Percentiles rank a stretch among this genome's conserved stretches.
Conservation (phyloP, 2,797 vertebrate species). For the Diglossa cyanea region DNA sequence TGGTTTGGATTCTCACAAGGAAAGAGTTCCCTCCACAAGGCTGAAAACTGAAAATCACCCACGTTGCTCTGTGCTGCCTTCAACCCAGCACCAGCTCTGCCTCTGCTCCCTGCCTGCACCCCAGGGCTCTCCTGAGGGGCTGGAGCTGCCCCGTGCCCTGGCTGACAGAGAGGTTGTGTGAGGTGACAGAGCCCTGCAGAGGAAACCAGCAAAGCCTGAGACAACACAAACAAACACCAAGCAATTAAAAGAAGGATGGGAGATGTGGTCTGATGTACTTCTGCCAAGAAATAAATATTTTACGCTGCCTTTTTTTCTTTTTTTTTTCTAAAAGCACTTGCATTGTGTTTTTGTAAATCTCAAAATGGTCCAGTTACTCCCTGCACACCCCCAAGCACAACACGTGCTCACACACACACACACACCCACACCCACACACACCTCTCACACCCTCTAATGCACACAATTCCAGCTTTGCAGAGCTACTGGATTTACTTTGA, state of each 20-base stretch:
- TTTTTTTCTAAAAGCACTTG: not conserved
- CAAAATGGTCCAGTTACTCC: not conserved
- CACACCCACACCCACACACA: not conserved
- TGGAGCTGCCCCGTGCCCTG: not conserved
- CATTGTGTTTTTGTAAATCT: not conserved
- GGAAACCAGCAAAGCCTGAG: conserved; percentile 49
- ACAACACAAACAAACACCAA: conserved; percentile 50
- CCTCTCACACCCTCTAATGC: not conserved
- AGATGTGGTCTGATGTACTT: conserved; percentile 35
- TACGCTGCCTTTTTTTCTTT: not conserved
- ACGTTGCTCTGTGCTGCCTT: not conserved
- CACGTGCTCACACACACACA: not conserved
- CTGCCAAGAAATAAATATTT: conserved; percentile 48
- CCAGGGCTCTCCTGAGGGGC: not conserved
- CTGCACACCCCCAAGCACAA: not conserved
- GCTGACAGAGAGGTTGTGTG: not conserved
- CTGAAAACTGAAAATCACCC: fast-evolving
- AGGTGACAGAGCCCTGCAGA: not conserved
- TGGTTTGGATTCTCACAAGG: not conserved
- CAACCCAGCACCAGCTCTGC: not conserved
- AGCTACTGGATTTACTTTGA: conserved; percentile 50
- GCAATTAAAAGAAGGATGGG: conserved; percentile 54
- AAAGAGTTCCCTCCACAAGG: not conserved
- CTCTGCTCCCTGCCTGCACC: fast-evolving
- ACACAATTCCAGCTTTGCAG: not conserved